Evolutionary conservation across 2,888 invertebrate species (phyloP), one percentile per base, ranked within the genome.

Genomic region (Myopa testacea): DNA sequence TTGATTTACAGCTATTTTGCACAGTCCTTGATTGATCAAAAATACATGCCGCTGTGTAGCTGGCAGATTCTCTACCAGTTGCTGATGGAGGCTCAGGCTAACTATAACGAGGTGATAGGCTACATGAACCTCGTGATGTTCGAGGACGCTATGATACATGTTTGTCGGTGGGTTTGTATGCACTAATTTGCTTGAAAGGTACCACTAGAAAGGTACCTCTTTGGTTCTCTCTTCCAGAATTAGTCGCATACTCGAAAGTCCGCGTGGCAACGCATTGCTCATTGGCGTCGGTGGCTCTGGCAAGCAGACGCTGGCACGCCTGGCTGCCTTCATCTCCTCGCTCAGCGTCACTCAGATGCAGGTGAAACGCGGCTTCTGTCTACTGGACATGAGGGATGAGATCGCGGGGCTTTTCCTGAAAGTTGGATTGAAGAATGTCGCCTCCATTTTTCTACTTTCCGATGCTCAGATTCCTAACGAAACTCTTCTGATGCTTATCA

Each of bases 261-360:
- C 98, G 0, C 92, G 97, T 81, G 98, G 98, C 16, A 98, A 98
- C 87, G 98, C 97, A 0, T 90, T 98, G 40, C 90, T 98, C 16
- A 95, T 98, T n/a, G 98, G 98, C 16, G 98, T 98, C 0, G 98
- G 98, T 37, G 98, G 98, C 58, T 96, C 96, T 75, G 98, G 98
- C 65, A 98, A 98, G 87, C 98, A 98, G 90, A 96, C 96, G 4
- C 90, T 98, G 73, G 95, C 97, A 0, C 91, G 97, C 52, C 90
- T 98, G 34, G 94, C 98, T 0, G 94, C 98, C 0, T 98, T 95
- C 86, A 96, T 98, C 79, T 96, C 97, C 10, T 93, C 95, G 2
- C 91, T 98, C 62, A 97, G 97, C 87, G 96, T 98, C 0, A 97
- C 96, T 89, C 98, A 98, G 90, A 93, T 98, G 58, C 96, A 97